Evolutionary conservation across 37 sponge, comb jelly and placozoan genomes (phyloP), one percentile per base, ranked within the genome.

Genomic region (Diacarnus erythraeanus): DNA sequence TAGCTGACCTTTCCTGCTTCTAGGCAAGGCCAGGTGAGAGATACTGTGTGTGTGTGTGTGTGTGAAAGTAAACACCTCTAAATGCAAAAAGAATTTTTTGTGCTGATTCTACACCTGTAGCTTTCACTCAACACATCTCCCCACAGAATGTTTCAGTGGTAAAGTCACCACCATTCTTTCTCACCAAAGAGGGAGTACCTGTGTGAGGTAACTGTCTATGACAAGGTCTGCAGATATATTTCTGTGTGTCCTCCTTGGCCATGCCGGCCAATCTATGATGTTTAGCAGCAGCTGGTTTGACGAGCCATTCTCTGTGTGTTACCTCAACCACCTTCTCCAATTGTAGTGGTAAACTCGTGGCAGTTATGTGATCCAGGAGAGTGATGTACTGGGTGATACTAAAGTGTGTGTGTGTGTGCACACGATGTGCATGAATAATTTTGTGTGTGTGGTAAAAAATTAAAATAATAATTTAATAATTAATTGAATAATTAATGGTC

Each of bases 181-280:
- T n/a, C n/a, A n/a, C n/a, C n/a, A n/a, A n/a, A n/a, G n/a, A n/a
- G n/a, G n/a, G n/a, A n/a, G n/a, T n/a, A 88, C 89, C 89, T 74
- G 89, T 78, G 66, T 88, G 89, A 12, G 89, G 84, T 3, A 41
- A 39, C 54, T 88, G 89, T 23, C 59, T 29, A 75, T 88, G 85
- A 18, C 69, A 58, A 27, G 89, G 89, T 42, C 89, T 61, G 0
- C 75, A 68, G 33, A 83, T 84, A 58, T 69, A 88, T 23, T 64
- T 64, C 10, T 30, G 33, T 3, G 2, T 10, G 34, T 31, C 8
- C 9, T 38, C 71, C 8, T 61, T 61, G 20, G 64, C 64, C 30
- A 61, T 23, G 5, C 3, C 20, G 4, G 37, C 42, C 42, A 71
- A 26, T 22, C 71, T 5, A 39, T 10, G 42, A 42, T 39, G 65